phyloP scores from a whole-genome alignment of 2,888 invertebrate genomes.

The Seira sanloemensis region DNA sequence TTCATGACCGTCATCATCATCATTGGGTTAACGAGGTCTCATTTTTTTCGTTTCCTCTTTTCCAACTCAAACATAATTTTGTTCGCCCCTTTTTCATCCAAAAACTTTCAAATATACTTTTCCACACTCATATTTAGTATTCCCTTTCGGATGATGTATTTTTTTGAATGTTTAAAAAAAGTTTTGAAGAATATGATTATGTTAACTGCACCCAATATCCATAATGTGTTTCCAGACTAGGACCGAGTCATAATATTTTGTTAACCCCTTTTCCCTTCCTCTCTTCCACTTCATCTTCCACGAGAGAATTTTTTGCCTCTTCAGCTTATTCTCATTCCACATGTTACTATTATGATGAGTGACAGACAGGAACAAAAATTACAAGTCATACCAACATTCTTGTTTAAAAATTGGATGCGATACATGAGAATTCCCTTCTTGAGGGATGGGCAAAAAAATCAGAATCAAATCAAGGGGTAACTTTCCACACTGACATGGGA shows the following conservation, averaged over 20 bases:
- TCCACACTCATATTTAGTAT: too few relatives aligned
- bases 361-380: conserved; percentile 59
- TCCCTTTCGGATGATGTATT: too few relatives aligned
- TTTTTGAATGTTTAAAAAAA: conserved; percentile 43
- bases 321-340: conserved; percentile 35
- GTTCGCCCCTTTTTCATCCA: too few relatives aligned
- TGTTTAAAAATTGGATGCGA: conserved; percentile 54
- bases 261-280: conserved; percentile 34
- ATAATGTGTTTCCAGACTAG: conserved; percentile 10
- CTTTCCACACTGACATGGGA: too few relatives aligned
- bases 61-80: too few relatives aligned
- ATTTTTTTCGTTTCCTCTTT: conserved; percentile 46
- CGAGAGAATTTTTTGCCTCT: too few relatives aligned
- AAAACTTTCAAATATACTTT: too few relatives aligned
- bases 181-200: conserved; percentile 45
- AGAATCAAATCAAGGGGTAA: too few relatives aligned
- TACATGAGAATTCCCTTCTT: too few relatives aligned
- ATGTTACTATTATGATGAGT: conserved; percentile 43
- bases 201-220: conserved; percentile 35
- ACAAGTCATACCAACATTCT: conserved; percentile 52
- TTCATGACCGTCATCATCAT: conserved; percentile 33
- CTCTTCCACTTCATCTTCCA: conserved; percentile 30
- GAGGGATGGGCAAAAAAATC: too few relatives aligned
- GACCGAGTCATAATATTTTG: conserved; percentile 30
- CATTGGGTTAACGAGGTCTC: conserved; percentile 59